Conservation (phyloP, 2,888 invertebrate species). For the Acholoe squamosa region DNA sequence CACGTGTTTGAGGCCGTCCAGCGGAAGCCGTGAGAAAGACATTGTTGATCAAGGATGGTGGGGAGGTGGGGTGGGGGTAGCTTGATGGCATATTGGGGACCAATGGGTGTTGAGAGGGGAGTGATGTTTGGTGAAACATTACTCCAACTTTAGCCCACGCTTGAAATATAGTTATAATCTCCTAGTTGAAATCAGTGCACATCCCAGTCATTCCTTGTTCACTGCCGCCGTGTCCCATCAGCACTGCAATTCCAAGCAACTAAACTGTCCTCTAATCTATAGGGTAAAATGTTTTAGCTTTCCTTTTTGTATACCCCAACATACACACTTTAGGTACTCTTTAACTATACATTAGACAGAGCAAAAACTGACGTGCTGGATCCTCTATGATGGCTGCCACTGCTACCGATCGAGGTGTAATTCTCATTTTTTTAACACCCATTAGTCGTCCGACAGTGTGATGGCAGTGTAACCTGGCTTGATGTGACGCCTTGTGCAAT, state of each 20-base stretch:
- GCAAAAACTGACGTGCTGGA: not conserved
- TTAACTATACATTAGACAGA: conserved; percentile 1
- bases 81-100: not conserved
- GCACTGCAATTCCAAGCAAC: no score
- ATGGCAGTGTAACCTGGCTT: not conserved
- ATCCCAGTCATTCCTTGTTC: not conserved
- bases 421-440: not conserved
- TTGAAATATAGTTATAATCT: no score
- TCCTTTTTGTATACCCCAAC: no score
- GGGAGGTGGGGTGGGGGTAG: not conserved
- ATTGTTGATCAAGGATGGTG: not conserved
- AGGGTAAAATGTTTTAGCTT: no score
- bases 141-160: no score
- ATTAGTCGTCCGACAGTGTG: not conserved
- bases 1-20: not conserved
- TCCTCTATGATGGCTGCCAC: not conserved
- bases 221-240: not conserved
- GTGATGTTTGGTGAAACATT: not conserved
- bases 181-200: no score
- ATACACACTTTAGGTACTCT: no score
- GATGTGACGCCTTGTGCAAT: conserved; percentile 31
- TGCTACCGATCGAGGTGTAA: no score
- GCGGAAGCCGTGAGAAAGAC: not conserved
- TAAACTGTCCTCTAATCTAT: no score
- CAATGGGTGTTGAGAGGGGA: no score